phyloP scores from a whole-genome alignment of 2,113 vertebrate species.

The pig (Sus scrofa) region T2T-Sscrofa CM000824.6:98448501-98449000 shows the following conservation, averaged over 20 bases:
- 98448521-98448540: conserved; percentile 7
- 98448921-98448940: neutral
- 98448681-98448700: conserved; percentile 38
- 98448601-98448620: conserved; percentile 52
- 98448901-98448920: neutral
- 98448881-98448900: neutral
- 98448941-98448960: neutral
- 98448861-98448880: conserved; percentile 54
- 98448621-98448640: conserved; percentile 29
- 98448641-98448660: conserved; percentile 44
- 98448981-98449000: no score
- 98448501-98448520: conserved; percentile 47
- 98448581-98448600: conserved; percentile 54
- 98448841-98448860: neutral
- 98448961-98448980: neutral
- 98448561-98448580: conserved; percentile 52
- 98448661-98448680: conserved; percentile 60
- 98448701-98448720: conserved; percentile 4
- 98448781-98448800: conserved; percentile 9
- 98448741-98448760: conserved; percentile 55
- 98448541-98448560: conserved; percentile 19
- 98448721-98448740: neutral
- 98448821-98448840: neutral
- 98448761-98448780: conserved; percentile 33
- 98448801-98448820: neutral